Evolutionary conservation across 2,797 vertebrate genomes (phyloP), one percentile per base, ranked within the genome.

Genomic region (Darevskia nairensis): DNA sequence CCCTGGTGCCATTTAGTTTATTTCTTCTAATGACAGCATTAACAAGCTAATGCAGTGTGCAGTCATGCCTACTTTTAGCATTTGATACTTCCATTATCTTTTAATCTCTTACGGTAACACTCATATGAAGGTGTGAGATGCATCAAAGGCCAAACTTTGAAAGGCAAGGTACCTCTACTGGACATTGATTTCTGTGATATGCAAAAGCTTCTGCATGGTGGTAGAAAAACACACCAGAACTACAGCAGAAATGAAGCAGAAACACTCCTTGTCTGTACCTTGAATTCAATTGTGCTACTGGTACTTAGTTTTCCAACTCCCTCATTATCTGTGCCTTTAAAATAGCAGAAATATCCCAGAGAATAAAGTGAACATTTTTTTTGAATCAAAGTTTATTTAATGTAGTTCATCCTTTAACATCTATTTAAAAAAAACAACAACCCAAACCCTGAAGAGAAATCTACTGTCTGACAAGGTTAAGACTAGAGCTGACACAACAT

Each of bases 331-430:
- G 27, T 74, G 64, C 69, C 7, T 89, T 88, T 85, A 46, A 85
- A 90, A 44, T 0, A 39, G 86, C 15, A 79, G 13, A 10, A 25
- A 85, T 55, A 72, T 66, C 61, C 74, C 39, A 41, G 32, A 94
- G 77, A 87, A 79, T 46, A 29, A 1, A 1, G 86, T 71, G 25
- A 88, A 35, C 80, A 66, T 90, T 89, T 21, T 90, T 91, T 87
- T 90, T 86, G 85, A 93, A 66, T 68, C 87, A 9, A 89, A 88
- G 83, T 95, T 93, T 93, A 95, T 92, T 88, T 95, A 87, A 29
- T 27, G 46, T 69, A 89, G 21, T 90, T 94, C 44, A 66, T 59
- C 41, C 19, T 13, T 90, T 94, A 82, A 29, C 68, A 86, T 0
- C 0, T 25, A 80, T 46, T 55, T n/a, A 79, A 91, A 71, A 87